Conservation (phyloP, 2,888 invertebrate species). For the Smittia sp. region DNA sequence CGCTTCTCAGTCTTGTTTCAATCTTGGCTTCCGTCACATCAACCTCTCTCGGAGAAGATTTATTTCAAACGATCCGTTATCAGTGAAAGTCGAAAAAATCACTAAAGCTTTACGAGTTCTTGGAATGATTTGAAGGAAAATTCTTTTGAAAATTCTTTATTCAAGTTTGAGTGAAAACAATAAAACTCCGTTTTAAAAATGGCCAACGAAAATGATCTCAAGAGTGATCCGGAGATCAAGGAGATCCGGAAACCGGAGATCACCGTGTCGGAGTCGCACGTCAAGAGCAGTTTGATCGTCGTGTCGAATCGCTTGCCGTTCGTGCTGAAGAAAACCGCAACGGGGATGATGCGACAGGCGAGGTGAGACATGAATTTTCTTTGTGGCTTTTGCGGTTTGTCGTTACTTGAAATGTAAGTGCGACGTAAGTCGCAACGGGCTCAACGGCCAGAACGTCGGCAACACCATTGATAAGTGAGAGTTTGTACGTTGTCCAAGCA, state of each 20-base stretch:
- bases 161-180: not conserved
- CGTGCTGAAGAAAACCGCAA: conserved; percentile 72
- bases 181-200: conserved; percentile 8
- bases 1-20: conserved; percentile 25
- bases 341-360: conserved; percentile 75
- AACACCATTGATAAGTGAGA: conserved; percentile 2
- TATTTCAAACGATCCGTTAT: not conserved
- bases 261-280: conserved; percentile 49
- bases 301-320: conserved; percentile 89
- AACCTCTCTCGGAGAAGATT: not conserved
- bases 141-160: not conserved
- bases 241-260: conserved; percentile 52
- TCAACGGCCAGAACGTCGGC: not conserved
- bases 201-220: not conserved
- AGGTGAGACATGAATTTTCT: conserved; percentile 60
- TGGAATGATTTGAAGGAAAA: not conserved
- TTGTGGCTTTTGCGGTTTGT: no score
- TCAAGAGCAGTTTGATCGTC: conserved; percentile 78
- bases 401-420: not conserved
- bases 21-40: conserved; percentile 31
- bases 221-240: conserved; percentile 44
- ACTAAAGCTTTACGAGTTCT: not conserved
- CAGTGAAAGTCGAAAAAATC: not conserved
- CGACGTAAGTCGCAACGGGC: not conserved
- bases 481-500: conserved; percentile 10